Evolutionary conservation across 53 echinoderm and acorn worm species (phyloP).

Genomic region (Luidia sarsii): DNA sequence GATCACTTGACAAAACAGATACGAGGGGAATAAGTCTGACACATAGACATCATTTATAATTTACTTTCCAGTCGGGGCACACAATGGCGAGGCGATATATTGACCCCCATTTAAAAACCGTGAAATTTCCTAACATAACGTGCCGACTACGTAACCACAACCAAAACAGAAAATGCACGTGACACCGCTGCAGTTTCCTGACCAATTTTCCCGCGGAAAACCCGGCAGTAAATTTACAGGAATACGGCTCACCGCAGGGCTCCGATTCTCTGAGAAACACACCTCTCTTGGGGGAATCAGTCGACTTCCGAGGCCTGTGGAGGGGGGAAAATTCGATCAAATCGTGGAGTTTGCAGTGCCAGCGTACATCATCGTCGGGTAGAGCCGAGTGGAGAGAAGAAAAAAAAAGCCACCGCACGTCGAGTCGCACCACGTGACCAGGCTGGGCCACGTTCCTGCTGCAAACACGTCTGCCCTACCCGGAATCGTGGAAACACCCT

Average conservation of each 20-base stretch:
- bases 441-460: slow-evolving; percentile 47
- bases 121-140: too few species aligned
- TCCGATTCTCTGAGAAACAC: slow-evolving; percentile 1
- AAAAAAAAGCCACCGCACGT: slow-evolving; percentile 39
- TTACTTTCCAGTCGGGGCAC: too few species aligned
- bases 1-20: too few species aligned
- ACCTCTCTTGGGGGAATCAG: slow-evolving; percentile 14
- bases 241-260: neutral
- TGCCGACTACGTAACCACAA: neutral
- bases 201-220: slow-evolving; percentile 44
- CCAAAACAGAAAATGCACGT: slow-evolving; percentile 28
- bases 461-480: slow-evolving; percentile 44
- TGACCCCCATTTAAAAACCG: too few species aligned
- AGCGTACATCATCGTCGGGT: too few species aligned
- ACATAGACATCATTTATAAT: too few species aligned
- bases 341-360: slow-evolving; percentile 6
- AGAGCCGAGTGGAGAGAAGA: neutral
- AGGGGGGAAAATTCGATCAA: slow-evolving; percentile 7
- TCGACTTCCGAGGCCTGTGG: slow-evolving; percentile 12
- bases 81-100: too few species aligned
- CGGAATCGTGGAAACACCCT: slow-evolving; percentile 53
- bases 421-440: slow-evolving; percentile 47
- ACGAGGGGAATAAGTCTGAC: too few species aligned
- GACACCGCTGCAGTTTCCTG: slow-evolving; percentile 42
- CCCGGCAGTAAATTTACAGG: slow-evolving; percentile 24